Percentiles rank a stretch among this genome's conserved stretches.
These are phyloP conservation scores for Drosophila lacteicornis DNA, from an alignment of 1,140 invertebrate species.

Conservation along the genomic window DNA sequence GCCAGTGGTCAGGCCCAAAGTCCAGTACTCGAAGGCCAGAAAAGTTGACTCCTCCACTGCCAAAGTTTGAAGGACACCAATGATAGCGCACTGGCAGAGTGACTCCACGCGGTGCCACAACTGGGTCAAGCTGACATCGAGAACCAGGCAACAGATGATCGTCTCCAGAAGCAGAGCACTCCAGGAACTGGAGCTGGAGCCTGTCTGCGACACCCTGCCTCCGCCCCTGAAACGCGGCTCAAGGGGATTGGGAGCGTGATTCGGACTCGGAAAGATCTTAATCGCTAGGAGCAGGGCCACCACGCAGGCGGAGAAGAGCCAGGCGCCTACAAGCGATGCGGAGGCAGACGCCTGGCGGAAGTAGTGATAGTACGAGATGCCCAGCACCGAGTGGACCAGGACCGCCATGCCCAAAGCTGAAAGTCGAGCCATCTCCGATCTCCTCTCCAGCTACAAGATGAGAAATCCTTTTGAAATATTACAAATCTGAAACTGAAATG, in stretches of 20 bases:
- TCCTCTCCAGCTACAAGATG: slow-evolving; percentile 1
- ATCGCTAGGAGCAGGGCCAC: slow-evolving; percentile 49
- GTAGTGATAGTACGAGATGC: slow-evolving; percentile 69
- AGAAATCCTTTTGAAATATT: neutral
- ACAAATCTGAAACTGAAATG: neutral
- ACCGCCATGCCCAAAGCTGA: slow-evolving; percentile 52
- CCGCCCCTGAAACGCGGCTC: slow-evolving; percentile 10
- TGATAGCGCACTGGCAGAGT: slow-evolving; percentile 61
- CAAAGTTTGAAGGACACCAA: slow-evolving; percentile 46
- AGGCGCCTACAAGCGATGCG: slow-evolving; percentile 53
- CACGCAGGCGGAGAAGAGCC: slow-evolving; percentile 65
- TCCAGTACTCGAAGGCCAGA: slow-evolving; percentile 56
- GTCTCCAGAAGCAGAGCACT: slow-evolving; percentile 47
- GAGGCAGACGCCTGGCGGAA: slow-evolving; percentile 42
- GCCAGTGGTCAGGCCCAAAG: slow-evolving; percentile 41
- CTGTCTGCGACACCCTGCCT: neutral
- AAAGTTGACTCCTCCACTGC: slow-evolving; percentile 51
- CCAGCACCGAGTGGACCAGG: slow-evolving; percentile 61
- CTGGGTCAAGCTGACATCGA: slow-evolving; percentile 59
- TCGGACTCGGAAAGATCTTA: slow-evolving; percentile 39
- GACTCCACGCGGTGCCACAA: slow-evolving; percentile 65
- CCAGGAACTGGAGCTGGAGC: slow-evolving; percentile 4
- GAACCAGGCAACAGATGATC: slow-evolving; percentile 52
- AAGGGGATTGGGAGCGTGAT: neutral
- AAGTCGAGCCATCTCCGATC: slow-evolving; percentile 44